phyloP scores from a whole-genome alignment of 1,140 invertebrate species.

The Coenobita brevimanus region DNA sequence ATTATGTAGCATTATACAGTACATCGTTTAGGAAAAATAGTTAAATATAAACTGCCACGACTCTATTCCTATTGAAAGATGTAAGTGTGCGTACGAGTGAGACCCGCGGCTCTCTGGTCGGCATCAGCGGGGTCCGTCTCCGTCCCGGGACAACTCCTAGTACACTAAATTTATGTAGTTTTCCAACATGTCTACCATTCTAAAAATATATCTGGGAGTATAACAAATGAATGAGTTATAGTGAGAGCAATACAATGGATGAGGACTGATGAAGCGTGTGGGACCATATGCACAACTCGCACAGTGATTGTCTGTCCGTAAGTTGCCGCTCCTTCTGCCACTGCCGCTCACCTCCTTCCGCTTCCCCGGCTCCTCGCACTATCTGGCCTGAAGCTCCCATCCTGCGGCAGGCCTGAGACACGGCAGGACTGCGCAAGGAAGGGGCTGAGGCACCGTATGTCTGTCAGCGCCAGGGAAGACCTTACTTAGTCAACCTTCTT shows the following conservation, averaged over 20 bases:
- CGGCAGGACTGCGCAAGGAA: background rate
- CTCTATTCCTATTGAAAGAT: slow-evolving; percentile 60
- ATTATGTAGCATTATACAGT: slow-evolving; percentile 56
- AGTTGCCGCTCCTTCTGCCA: background rate
- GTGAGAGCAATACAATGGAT: slow-evolving; percentile 28
- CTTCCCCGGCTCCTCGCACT: too few species aligned
- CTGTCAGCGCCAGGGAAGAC: background rate
- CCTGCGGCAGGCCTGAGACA: background rate
- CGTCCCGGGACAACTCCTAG: background rate
- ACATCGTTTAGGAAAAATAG: slow-evolving; percentile 63
- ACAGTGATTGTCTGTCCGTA: slow-evolving; percentile 51
- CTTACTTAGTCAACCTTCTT: too few species aligned
- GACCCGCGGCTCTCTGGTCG: background rate
- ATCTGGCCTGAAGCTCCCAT: background rate
- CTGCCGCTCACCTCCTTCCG: too few species aligned
- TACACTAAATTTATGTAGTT: slow-evolving; percentile 12
- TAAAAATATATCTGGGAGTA: slow-evolving; percentile 63
- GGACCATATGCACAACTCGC: slow-evolving; percentile 13
- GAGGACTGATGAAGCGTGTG: slow-evolving; percentile 29
- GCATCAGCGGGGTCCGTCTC: background rate
- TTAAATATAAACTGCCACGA: slow-evolving; percentile 59
- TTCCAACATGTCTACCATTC: slow-evolving; percentile 48
- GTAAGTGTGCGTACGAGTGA: slow-evolving; percentile 42
- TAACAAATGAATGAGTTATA: slow-evolving; percentile 44
- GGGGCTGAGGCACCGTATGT: background rate